phyloP scores from a whole-genome alignment of 2,888 invertebrate genomes.

The Mythimna loreyi region DNA sequence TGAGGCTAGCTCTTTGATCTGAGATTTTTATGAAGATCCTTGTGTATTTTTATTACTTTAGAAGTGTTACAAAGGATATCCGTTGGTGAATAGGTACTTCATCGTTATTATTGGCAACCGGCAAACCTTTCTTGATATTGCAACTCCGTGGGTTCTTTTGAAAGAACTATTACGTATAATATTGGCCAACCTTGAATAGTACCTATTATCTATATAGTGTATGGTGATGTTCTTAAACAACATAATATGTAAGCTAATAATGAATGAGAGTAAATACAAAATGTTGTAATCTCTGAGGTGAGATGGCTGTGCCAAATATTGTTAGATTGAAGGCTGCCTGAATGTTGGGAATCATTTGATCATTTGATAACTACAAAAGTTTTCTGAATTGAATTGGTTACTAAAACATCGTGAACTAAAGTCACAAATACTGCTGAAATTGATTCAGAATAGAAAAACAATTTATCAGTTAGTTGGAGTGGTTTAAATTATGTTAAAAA shows the following conservation, averaged over 20 bases:
- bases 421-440: background rate
- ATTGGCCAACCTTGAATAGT: background rate
- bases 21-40: slow-evolving; percentile 5
- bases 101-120: background rate
- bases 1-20: slow-evolving; percentile 47
- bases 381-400: background rate
- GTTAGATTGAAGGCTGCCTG: background rate
- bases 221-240: background rate
- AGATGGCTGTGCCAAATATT: slow-evolving; percentile 16
- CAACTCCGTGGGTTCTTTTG: slow-evolving; percentile 9
- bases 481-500: too few species aligned
- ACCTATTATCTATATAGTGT: background rate
- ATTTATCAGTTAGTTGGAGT: too few species aligned
- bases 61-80: slow-evolving; percentile 39
- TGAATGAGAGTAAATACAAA: slow-evolving; percentile 8
- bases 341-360: slow-evolving; percentile 2
- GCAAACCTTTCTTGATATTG: background rate
- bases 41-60: slow-evolving; percentile 13
- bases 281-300: slow-evolving; percentile 8
- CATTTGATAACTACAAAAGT: background rate
- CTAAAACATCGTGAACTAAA: background rate
- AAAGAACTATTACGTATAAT: background rate
- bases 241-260: background rate
- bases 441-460: too few species aligned
- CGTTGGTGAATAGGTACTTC: slow-evolving; percentile 24